A percentile compares a stretch with the other conserved stretches of the same genome.
phyloP scores from a whole-genome alignment of 2,797 vertebrate genomes.

The Chrysolophus pictus region DNA sequence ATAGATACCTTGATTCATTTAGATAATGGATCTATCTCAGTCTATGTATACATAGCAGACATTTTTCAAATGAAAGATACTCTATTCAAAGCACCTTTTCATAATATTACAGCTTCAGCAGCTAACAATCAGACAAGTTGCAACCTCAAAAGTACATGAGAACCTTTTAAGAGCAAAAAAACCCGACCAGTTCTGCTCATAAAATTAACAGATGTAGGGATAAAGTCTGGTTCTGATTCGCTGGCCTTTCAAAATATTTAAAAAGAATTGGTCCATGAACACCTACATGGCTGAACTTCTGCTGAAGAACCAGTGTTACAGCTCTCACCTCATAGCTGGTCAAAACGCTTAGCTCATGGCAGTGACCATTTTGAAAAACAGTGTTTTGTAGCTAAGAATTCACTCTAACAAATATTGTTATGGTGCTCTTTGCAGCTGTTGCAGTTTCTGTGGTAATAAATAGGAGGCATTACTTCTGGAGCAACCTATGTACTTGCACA shows the following conservation, averaged over 20 bases:
- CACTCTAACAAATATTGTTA: too few relatives aligned
- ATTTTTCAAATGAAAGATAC: neutral
- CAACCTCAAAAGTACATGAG: neutral
- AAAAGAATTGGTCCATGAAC: neutral
- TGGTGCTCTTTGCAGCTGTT: too few relatives aligned
- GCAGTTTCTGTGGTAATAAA: too few relatives aligned
- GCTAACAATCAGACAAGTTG: neutral
- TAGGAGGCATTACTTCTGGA: too few relatives aligned
- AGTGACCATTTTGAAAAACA: too few relatives aligned
- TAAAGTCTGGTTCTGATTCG: neutral
- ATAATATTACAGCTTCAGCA: neutral
- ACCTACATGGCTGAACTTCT: neutral
- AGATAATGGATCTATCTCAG: neutral
- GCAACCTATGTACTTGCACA: accelerated
- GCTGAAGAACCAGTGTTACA: neutral
- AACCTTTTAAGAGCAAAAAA: neutral
- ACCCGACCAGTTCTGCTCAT: neutral
- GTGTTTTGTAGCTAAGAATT: too few relatives aligned
- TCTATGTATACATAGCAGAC: neutral
- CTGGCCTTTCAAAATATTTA: neutral
- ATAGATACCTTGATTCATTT: neutral
- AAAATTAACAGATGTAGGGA: neutral
- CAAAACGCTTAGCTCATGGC: too few relatives aligned
- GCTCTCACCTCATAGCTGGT: too few relatives aligned
- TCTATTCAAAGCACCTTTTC: neutral